Evolutionary conservation across 2,113 vertebrate genomes (phyloP).

Genomic region (Nettapus auritus): DNA sequence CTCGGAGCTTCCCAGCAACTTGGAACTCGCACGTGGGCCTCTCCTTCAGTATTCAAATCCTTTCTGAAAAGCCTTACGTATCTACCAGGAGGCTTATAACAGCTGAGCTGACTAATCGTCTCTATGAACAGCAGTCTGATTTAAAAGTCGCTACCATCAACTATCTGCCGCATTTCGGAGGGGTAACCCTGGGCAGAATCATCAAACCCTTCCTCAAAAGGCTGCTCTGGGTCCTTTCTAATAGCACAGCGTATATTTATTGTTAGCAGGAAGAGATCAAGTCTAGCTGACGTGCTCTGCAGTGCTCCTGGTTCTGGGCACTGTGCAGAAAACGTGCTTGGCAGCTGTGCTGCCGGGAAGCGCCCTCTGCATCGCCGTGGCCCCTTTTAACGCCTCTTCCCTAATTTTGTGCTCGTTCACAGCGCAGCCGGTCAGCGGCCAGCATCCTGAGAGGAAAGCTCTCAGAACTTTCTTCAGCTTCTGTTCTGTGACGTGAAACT

Average conservation of each 20-base stretch:
- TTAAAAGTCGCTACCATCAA: neutral
- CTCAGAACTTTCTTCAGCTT: neutral
- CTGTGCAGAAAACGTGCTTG: neutral
- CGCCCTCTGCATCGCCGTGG: no score
- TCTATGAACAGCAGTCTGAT: neutral
- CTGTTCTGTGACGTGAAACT: neutral
- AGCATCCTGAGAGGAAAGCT: no score
- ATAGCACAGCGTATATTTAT: neutral
- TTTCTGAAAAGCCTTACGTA: neutral
- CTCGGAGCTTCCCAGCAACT: neutral
- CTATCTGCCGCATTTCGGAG: neutral
- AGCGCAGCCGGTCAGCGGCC: neutral
- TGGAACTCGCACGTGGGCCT: neutral
- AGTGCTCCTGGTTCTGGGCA: neutral
- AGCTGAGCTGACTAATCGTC: neutral
- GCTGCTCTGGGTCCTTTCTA: neutral
- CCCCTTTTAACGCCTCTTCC: neutral
- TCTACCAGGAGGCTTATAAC: neutral
- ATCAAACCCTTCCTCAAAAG: neutral
- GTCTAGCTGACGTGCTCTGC: neutral
- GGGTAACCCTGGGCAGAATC: neutral
- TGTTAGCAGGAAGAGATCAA: no score
- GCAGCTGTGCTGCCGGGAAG: neutral
- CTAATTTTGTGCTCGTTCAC: neutral
- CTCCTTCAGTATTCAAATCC: neutral